These are phyloP conservation scores for Uloborus diversus DNA, from an alignment of 1,140 invertebrate species.

Conservation along the genomic window DNA sequence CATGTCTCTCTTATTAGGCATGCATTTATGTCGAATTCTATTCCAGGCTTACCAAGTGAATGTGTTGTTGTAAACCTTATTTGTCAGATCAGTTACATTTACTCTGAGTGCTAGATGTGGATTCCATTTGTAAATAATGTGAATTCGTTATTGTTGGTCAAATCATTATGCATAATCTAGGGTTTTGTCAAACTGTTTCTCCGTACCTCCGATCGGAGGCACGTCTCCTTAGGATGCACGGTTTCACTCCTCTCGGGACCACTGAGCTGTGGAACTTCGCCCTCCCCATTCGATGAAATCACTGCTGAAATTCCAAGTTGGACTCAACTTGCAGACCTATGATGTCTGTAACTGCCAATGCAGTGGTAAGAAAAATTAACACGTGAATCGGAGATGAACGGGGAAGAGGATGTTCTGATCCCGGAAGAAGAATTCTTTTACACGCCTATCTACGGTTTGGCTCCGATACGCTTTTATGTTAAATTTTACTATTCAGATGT, in stretches of 20 bases:
- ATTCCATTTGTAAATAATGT: constrained; percentile 57
- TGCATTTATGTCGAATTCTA: constrained; percentile 52
- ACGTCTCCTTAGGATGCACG: constrained; percentile 1
- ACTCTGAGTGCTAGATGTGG: constrained; percentile 55
- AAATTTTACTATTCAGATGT: constrained; percentile 27
- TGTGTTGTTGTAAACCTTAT: constrained; percentile 47
- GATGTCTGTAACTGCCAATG: constrained; percentile 55
- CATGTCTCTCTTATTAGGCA: constrained; percentile 47
- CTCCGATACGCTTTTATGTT: constrained; percentile 42
- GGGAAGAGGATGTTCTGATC: constrained; percentile 5
- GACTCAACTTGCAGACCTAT: constrained; percentile 54
- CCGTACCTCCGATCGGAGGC: constrained; percentile 25
- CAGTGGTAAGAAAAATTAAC: constrained; percentile 50
- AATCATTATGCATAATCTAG: constrained; percentile 51
- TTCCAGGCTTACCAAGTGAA: constrained; percentile 52
- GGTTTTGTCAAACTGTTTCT: constrained; percentile 11
- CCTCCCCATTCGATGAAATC: constrained; percentile 39
- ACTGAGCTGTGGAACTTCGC: constrained; percentile 50
- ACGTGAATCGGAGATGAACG: constrained; percentile 24
- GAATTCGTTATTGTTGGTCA: constrained; percentile 52
- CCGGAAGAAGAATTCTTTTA: constrained; percentile 3
- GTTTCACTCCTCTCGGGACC: constrained; percentile 55
- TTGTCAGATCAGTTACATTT: constrained; percentile 46
- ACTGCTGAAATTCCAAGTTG: constrained; percentile 55
- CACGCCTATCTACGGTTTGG: constrained; percentile 35